Percentiles rank a stretch among this genome's conserved stretches.
Evolutionary conservation across 2,797 vertebrate genomes (phyloP).

Genomic region (Pseudomugil tenellus): DNA sequence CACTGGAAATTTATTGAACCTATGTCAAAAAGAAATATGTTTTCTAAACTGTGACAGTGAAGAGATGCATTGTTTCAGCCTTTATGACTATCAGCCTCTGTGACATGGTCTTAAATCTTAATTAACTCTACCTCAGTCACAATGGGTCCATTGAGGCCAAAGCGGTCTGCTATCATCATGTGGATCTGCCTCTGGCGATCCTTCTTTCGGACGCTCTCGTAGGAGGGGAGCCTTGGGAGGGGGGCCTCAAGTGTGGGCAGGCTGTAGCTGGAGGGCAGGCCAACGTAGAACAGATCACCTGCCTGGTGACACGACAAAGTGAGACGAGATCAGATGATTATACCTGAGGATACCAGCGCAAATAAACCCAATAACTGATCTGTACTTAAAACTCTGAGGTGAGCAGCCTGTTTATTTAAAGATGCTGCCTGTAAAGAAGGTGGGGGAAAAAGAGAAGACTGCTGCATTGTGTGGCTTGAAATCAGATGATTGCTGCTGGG

Average conservation of each 20-base stretch:
- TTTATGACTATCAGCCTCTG: conserved; percentile 32
- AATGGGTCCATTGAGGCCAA: conserved; percentile 80
- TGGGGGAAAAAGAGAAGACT: neutral
- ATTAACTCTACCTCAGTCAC: conserved; percentile 75
- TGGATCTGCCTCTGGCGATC: conserved; percentile 88
- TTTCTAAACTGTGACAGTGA: conserved; percentile 10
- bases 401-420: too few species aligned
- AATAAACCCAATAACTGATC: neutral
- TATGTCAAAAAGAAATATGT: neutral
- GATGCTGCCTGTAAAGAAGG: neutral
- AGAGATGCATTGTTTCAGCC: conserved; percentile 27
- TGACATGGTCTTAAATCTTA: conserved; percentile 24
- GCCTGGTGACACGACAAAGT: conserved; percentile 60
- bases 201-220: conserved; percentile 87
- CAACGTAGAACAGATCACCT: conserved; percentile 83
- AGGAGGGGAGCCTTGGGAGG: conserved; percentile 83
- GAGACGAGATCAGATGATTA: too few species aligned
- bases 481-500: neutral
- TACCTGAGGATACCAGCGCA: conserved; percentile 9
- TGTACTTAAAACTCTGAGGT: neutral
- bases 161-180: conserved; percentile 85
- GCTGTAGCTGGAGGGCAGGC: conserved; percentile 83
- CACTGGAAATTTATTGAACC: neutral
- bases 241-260: conserved; percentile 78
- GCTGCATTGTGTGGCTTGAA: conserved; percentile 5